phyloP scores from a whole-genome alignment of 2,888 invertebrate species.

The Tenthredo scrophulariae region DNA sequence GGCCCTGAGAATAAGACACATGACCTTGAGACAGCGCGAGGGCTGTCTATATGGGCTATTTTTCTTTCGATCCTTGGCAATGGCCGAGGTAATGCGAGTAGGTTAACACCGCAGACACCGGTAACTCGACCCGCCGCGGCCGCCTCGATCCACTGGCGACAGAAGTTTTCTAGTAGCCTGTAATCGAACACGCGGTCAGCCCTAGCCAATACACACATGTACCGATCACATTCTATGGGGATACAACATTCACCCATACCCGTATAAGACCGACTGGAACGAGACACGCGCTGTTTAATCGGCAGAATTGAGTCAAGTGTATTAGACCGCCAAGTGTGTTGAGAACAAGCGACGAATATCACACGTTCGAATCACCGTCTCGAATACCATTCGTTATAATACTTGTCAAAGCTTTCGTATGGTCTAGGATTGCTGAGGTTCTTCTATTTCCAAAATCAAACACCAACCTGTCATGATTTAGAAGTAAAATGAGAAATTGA shows the following conservation, averaged over 20 bases:
- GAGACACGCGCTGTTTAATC: conserved; percentile 26
- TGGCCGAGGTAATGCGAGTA: conserved; percentile 46
- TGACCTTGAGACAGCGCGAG: conserved; percentile 12
- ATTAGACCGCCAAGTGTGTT: background rate
- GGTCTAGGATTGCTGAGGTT: background rate
- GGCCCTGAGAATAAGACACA: background rate
- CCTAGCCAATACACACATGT: conserved; percentile 34
- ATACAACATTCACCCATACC: background rate
- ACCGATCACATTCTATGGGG: background rate
- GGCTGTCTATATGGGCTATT: conserved; percentile 24
- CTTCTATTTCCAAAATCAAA: background rate
- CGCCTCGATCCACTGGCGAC: conserved; percentile 49
- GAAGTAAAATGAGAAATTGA: background rate
- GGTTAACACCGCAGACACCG: conserved; percentile 50
- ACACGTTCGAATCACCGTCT: conserved; percentile 3
- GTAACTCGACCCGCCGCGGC: conserved; percentile 46
- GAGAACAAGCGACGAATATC: background rate
- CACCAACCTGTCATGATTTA: background rate
- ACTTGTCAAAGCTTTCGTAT: background rate
- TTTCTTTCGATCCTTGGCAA: conserved; percentile 36
- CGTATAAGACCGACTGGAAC: background rate
- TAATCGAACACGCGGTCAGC: conserved; percentile 48
- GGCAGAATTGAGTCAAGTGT: conserved; percentile 26
- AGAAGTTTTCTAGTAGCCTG: conserved; percentile 52
- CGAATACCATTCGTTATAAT: background rate